Evolutionary conservation across 1,140 invertebrate species (phyloP), one percentile per base, ranked within the genome.

Genomic region (Arctopsyche grandis): DNA sequence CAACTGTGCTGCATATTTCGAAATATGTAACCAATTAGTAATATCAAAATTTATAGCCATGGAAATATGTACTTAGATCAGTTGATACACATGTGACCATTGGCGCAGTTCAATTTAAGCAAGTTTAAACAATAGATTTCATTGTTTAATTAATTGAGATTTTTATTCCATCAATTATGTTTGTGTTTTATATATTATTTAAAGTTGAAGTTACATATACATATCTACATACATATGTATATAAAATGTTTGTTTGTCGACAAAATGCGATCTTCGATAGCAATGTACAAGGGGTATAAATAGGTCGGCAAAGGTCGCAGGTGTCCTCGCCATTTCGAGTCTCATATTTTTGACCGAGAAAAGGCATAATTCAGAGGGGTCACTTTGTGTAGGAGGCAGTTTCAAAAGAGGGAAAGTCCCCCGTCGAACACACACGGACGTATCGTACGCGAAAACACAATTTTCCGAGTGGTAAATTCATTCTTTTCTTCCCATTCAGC

Each of bases 341-440:
- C 60, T 77, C 76, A 74, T 79, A 79, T 79, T 66, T 79, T 69
- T 66, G 70, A 43, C 58, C 70, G 24, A 63, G 78, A 43, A 73
- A 44, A 48, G 66, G 78, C 70, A 79, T 79, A 74, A 79, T 79
- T 79, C 78, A 79, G 56, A 29, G 71, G 29, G 78, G 78, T 79
- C 78, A 79, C 70, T 79, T 66, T 74, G 78, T 74, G 78, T 48
- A 24, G 24, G 43, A 71, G 43, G 69, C 38, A 71, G 9, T 66
- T 66, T 66, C 63, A 52, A 48, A 22, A 10, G 71, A 48, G 24
- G 58, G 56, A 63, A 58, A 24, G n/a, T 22, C 21, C 56, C 38
- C 24, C 63, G 14, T 29, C 48, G 48, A 52, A 52, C 16, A 14
- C 16, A 52, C 48, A 22, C 63, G 63, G n/a, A 66, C 21, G 24